Percentiles rank a stretch among this genome's conserved stretches.
Conservation (phyloP, 1,140 invertebrate species). For the Megathymus violae region DNA sequence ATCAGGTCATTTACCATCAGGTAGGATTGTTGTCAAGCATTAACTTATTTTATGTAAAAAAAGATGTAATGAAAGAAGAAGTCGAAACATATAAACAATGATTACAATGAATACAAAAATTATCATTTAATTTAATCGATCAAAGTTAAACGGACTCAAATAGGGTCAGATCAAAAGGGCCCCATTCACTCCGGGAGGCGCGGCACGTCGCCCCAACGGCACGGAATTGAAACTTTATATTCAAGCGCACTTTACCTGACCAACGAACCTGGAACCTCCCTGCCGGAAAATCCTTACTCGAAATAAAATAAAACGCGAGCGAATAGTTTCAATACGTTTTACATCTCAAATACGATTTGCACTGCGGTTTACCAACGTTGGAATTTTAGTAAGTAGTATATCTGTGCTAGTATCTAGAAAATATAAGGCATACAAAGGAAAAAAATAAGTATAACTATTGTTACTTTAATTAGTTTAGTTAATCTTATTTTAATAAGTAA, state of each 20-base stretch:
- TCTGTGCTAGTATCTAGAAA: too few relatives aligned
- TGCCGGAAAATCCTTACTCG: constrained; percentile 59
- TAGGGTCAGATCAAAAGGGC: constrained; percentile 50
- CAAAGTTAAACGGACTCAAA: constrained; percentile 33
- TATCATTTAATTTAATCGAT: constrained; percentile 29
- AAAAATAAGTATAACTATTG: too few relatives aligned
- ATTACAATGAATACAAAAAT: constrained; percentile 59
- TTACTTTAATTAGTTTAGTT: too few relatives aligned
- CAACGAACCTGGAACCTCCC: constrained; percentile 59
- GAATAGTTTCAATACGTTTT: constrained; percentile 56
- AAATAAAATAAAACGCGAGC: constrained; percentile 66
- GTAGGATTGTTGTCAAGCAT: too few relatives aligned
- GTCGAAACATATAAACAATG: too few relatives aligned
- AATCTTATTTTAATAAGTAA: too few relatives aligned
- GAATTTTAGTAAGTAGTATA: neutral
- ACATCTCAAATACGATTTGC: constrained; percentile 51
- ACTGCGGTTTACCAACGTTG: constrained; percentile 44
- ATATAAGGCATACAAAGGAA: too few relatives aligned
- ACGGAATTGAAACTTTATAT: constrained; percentile 81
- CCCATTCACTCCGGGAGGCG: constrained; percentile 55
- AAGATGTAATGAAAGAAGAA: too few relatives aligned
- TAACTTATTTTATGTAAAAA: too few relatives aligned
- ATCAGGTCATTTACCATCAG: too few relatives aligned
- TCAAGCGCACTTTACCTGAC: constrained; percentile 74
- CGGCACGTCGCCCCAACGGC: constrained; percentile 55